Conservation (phyloP, 2,797 vertebrate species). For the Ctenochaetus hawaiiensis region DNA sequence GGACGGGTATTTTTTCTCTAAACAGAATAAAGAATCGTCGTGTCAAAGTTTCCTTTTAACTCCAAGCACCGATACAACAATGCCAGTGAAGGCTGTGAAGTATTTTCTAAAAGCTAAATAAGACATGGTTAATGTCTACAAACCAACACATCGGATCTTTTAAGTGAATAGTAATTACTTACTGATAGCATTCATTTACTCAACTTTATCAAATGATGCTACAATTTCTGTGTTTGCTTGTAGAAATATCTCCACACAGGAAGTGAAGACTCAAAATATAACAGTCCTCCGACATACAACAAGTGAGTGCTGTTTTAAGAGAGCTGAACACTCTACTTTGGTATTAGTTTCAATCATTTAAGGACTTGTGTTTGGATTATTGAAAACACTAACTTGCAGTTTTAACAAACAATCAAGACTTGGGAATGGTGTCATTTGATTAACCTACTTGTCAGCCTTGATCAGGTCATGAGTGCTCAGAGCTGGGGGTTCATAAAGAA, state of each 20-base stretch:
- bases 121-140: not conserved
- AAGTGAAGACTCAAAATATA: not conserved
- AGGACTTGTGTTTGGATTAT: not conserved
- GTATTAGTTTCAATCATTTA: not conserved
- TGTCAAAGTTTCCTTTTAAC: not conserved
- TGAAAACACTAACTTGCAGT: not conserved
- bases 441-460: conserved; percentile 95
- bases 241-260: not conserved
- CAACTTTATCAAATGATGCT: not conserved
- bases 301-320: not conserved
- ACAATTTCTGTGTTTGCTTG: not conserved
- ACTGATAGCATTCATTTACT: not conserved
- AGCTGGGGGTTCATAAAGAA: conserved; percentile 91
- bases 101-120: not conserved
- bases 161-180: not conserved
- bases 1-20: conserved; percentile 94
- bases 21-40: conserved; percentile 21
- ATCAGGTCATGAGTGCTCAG: conserved; percentile 92
- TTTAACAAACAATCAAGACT: not conserved
- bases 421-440: not conserved
- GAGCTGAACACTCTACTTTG: not conserved
- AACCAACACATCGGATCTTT: not conserved
- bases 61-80: not conserved
- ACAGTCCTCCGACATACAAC: not conserved
- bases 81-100: not conserved